Evolutionary conservation across 2,888 invertebrate species (phyloP).

Genomic region (Strigamia transsilvanica): DNA sequence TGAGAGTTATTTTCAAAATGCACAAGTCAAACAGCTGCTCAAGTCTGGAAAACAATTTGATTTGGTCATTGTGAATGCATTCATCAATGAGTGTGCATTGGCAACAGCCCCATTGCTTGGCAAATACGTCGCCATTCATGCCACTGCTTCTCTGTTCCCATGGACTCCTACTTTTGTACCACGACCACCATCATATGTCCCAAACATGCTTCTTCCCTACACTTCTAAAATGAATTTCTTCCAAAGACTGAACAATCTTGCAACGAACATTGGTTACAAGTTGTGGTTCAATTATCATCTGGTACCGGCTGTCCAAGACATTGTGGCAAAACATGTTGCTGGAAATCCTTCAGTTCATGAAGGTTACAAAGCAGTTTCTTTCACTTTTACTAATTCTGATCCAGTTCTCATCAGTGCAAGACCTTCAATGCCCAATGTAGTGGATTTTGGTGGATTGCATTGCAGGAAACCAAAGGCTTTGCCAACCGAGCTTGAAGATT

Average conservation of each 20-base stretch:
- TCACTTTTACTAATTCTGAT: not conserved
- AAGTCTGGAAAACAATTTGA: not conserved
- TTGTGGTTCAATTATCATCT: not conserved
- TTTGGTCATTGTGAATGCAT: not conserved
- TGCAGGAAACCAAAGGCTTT: not conserved
- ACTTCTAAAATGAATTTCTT: not conserved
- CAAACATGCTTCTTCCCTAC: not conserved
- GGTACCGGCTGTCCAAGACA: not conserved
- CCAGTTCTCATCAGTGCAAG: not conserved
- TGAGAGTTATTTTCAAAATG: not conserved
- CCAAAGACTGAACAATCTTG: not conserved
- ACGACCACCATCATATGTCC: constrained; percentile 3
- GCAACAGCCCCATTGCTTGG: not conserved
- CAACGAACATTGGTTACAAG: not conserved
- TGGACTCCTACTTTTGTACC: not conserved
- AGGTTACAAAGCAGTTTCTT: too few relatives aligned
- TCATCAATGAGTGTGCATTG: not conserved
- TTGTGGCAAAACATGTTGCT: not conserved
- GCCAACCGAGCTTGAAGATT: not conserved
- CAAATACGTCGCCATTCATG: not conserved
- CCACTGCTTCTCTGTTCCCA: not conserved
- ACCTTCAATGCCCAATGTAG: not conserved
- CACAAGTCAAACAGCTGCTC: not conserved
- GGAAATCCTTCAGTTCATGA: too few relatives aligned
- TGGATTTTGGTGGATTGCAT: not conserved